Evolutionary conservation across 2,113 vertebrate species (phyloP).

Genomic region (Oriolus oriolus): DNA sequence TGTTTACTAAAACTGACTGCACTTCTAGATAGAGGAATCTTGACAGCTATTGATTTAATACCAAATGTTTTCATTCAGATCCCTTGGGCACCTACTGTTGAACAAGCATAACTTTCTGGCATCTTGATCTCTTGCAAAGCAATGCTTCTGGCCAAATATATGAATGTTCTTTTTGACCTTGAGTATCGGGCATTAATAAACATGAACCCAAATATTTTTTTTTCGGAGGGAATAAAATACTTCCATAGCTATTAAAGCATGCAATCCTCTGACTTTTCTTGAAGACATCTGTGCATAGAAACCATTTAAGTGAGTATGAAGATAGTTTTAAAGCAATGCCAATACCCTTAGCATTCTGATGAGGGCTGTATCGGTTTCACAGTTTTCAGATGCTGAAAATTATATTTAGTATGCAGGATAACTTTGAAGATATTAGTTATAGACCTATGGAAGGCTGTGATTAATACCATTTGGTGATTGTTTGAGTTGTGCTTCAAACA

Average conservation of each 20-base stretch:
- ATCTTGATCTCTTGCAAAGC: not conserved
- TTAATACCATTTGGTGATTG: not conserved
- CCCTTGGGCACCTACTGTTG: not conserved
- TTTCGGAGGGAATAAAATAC: not conserved
- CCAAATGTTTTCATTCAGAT: conserved; percentile 7
- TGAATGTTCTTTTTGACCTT: not conserved
- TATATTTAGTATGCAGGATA: not conserved
- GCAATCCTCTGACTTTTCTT: not conserved
- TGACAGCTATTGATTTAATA: conserved; percentile 11
- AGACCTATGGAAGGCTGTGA: not conserved
- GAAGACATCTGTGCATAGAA: not conserved
- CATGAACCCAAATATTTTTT: not conserved
- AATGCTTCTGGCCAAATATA: not conserved
- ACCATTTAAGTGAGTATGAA: not conserved
- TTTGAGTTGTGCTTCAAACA: not conserved
- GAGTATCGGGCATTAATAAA: not conserved
- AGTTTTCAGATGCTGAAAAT: not conserved
- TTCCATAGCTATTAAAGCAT: not conserved
- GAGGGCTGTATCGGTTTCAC: not conserved
- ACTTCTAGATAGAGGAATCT: not conserved
- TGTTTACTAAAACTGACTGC: not conserved
- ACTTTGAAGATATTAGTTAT: not conserved
- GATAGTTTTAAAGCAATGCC: not conserved
- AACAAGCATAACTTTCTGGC: not conserved
- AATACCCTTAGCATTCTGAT: not conserved